Percentiles rank a stretch among this genome's conserved stretches.
Evolutionary conservation across 2,888 invertebrate species (phyloP).

Genomic region (Spatulosminthurus flaviceps): DNA sequence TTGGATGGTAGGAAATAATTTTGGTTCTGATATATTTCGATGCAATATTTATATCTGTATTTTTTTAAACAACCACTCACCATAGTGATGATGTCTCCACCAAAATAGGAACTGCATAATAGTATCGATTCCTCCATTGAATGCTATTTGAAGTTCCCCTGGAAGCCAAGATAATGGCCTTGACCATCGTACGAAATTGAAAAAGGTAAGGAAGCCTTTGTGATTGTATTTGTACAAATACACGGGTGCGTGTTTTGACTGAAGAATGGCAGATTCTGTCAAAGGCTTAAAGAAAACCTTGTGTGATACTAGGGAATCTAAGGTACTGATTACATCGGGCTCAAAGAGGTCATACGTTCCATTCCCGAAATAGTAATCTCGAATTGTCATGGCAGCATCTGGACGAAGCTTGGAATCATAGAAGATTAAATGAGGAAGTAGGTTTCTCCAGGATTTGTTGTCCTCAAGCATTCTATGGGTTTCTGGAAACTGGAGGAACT

Average conservation of each 20-base stretch:
- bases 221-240: neutral
- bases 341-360: neutral
- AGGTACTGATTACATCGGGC: neutral
- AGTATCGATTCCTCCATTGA: neutral
- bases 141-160: neutral
- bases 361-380: neutral
- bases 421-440: neutral
- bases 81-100: constrained; percentile 8
- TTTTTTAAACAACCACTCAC: no score
- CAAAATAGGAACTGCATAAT: neutral
- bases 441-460: neutral
- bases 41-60: no score
- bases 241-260: neutral
- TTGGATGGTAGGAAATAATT: no score
- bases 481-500: constrained; percentile 12
- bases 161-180: neutral
- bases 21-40: no score
- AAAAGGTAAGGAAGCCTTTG: neutral
- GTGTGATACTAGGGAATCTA: neutral
- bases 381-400: neutral
- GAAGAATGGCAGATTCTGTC: neutral
- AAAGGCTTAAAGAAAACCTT: neutral
- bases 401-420: neutral
- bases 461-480: neutral
- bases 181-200: neutral